Conservation (phyloP, 1,140 invertebrate species). For the Drosophila gunungcola region DNA sequence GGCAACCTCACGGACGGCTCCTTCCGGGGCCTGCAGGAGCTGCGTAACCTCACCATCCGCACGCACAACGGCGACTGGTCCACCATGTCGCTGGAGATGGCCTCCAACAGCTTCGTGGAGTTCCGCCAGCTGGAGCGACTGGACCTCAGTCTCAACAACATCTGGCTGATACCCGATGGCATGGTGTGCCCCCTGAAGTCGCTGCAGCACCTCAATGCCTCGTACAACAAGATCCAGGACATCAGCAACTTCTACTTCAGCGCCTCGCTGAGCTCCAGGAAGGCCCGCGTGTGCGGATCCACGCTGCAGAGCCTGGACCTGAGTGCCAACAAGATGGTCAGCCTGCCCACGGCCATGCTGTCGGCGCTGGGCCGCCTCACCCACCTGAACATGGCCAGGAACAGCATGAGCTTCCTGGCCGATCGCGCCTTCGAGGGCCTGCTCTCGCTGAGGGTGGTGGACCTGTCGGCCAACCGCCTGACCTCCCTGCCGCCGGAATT, state of each 20-base stretch:
- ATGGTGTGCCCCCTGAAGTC: constrained; percentile 92
- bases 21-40: constrained; percentile 91
- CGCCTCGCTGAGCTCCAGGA: constrained; percentile 87
- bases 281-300: constrained; percentile 87
- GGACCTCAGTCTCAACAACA: constrained; percentile 95
- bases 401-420: constrained; percentile 91
- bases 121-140: constrained; percentile 90
- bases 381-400: constrained; percentile 88
- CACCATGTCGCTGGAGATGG: constrained; percentile 92
- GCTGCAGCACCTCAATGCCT: constrained; percentile 92
- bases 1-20: constrained; percentile 93
- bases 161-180: constrained; percentile 93
- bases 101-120: constrained; percentile 90
- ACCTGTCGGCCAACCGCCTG: constrained; percentile 93
- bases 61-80: constrained; percentile 96
- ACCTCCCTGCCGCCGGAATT: constrained; percentile 92
- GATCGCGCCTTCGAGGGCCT: constrained; percentile 93
- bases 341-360: constrained; percentile 90
- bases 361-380: constrained; percentile 89
- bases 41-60: constrained; percentile 93
- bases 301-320: constrained; percentile 91
- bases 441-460: constrained; percentile 89
- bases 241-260: constrained; percentile 91
- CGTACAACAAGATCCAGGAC: constrained; percentile 92
- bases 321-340: constrained; percentile 93